These are phyloP conservation scores for Andrena chrysosceles DNA, from an alignment of 2,888 invertebrate species.

Conservation along the genomic window DNA sequence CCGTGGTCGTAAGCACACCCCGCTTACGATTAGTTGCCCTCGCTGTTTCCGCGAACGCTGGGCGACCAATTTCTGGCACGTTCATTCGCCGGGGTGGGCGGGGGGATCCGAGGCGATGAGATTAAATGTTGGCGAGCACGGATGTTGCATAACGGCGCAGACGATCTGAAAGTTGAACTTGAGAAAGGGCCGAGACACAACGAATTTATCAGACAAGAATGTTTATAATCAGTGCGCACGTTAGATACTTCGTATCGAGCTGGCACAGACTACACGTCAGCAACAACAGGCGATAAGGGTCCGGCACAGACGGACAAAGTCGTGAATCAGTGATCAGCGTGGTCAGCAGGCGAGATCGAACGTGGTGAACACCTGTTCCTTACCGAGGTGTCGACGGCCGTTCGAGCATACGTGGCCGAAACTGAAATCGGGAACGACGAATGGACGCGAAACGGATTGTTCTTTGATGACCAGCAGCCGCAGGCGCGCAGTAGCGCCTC, in stretches of 20 bases:
- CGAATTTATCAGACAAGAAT: conserved; percentile 65
- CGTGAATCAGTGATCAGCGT: conserved; percentile 67
- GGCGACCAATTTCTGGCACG: not conserved
- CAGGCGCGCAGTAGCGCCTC: too few relatives aligned
- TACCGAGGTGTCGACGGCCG: conserved; percentile 36
- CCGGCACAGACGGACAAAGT: conserved; percentile 51
- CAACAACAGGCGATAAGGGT: conserved; percentile 65
- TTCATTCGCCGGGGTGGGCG: not conserved
- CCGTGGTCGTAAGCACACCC: conserved; percentile 40
- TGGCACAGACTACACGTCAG: conserved; percentile 73
- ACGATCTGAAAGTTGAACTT: conserved; percentile 34
- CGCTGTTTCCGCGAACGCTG: not conserved
- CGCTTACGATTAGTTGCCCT: not conserved
- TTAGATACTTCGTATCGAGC: conserved; percentile 65
- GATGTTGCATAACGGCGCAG: conserved; percentile 8
- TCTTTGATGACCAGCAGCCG: not conserved
- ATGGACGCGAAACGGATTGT: not conserved
- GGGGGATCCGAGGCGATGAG: not conserved
- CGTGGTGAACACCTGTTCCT: conserved; percentile 69
- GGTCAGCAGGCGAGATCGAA: conserved; percentile 66
- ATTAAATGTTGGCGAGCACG: not conserved
- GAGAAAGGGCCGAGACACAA: conserved; percentile 43
- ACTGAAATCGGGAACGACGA: conserved; percentile 11
- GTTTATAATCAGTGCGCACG: conserved; percentile 72
- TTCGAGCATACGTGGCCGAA: conserved; percentile 44